These are phyloP conservation scores for Phorcus lineatus DNA, from an alignment of 2,888 invertebrate genomes.

Conservation along the genomic window DNA sequence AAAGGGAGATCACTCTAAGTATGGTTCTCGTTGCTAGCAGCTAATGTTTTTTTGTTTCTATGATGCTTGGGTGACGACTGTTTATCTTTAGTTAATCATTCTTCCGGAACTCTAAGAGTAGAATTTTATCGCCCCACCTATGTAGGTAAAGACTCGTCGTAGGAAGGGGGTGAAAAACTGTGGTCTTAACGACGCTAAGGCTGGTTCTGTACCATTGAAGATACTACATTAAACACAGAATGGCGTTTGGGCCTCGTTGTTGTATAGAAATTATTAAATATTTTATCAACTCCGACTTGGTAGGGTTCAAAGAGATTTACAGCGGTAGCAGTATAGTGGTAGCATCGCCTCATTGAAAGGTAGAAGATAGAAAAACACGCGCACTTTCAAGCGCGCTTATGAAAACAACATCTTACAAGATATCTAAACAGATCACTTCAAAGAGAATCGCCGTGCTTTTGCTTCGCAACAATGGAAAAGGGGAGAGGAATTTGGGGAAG, in stretches of 20 bases:
- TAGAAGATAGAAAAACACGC: background rate
- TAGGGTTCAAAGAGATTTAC: constrained; percentile 9
- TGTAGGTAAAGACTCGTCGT: background rate
- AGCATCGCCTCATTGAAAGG: background rate
- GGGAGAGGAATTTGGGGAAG: constrained; percentile 19
- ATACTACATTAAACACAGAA: constrained; percentile 7
- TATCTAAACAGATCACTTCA: constrained; percentile 22
- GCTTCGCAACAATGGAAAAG: background rate
- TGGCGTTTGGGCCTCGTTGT: background rate
- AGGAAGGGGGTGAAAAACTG: background rate
- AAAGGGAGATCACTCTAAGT: too few relatives aligned
- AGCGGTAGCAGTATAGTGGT: background rate
- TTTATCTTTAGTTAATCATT: background rate
- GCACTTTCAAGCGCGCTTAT: constrained; percentile 10
- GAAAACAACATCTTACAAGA: constrained; percentile 24
- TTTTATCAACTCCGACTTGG: constrained; percentile 20
- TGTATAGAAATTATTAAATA: constrained; percentile 9
- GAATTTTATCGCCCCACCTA: constrained; percentile 6
- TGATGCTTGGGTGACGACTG: background rate
- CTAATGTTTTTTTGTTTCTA: too few relatives aligned
- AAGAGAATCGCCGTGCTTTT: constrained; percentile 6
- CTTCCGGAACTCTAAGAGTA: constrained; percentile 3
- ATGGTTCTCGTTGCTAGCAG: too few relatives aligned
- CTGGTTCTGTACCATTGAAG: background rate
- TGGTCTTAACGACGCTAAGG: background rate